Evolutionary conservation across 2,113 vertebrate species (phyloP).

Genomic region (Phocoena phocoena): DNA sequence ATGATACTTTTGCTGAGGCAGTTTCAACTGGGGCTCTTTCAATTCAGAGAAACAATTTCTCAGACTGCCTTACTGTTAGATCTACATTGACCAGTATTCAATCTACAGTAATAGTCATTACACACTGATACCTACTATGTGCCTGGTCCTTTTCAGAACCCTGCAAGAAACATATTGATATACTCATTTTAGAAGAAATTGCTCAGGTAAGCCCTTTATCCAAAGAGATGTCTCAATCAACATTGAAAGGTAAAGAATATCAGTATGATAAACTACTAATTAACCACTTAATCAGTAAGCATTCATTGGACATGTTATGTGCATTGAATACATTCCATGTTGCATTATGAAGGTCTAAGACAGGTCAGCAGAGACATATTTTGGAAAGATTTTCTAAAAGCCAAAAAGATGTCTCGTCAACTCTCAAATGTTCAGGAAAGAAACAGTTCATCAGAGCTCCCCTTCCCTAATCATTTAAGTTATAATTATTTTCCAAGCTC

Average conservation of each 20-base stretch:
- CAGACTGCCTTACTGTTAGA: background rate
- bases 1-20: background rate
- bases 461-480: background rate
- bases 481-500: background rate
- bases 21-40: background rate
- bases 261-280: background rate
- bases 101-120: background rate
- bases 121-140: background rate
- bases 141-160: background rate
- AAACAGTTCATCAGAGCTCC: background rate
- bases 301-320: background rate
- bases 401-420: background rate
- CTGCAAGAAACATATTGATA: background rate
- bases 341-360: background rate
- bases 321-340: background rate
- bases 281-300: background rate
- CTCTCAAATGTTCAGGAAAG: background rate
- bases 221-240: background rate
- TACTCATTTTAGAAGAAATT: background rate
- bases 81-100: background rate
- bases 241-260: background rate
- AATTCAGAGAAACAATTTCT: background rate
- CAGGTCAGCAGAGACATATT: background rate
- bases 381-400: constrained; percentile 26
- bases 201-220: background rate